phyloP scores from a whole-genome alignment of 2,797 vertebrate species.

The Hydrolagus colliei region DNA sequence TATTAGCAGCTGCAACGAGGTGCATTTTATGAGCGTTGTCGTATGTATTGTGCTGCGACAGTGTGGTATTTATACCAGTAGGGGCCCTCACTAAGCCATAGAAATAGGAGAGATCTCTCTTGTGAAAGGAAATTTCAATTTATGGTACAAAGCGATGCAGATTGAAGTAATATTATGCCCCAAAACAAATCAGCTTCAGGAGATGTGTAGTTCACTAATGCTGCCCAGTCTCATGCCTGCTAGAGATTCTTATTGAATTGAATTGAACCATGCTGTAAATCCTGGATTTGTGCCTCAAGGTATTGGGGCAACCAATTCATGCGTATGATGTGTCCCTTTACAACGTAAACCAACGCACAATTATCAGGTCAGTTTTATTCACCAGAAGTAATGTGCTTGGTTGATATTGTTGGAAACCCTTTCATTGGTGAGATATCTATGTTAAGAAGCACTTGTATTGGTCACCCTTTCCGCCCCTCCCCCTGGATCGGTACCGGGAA shows the following conservation, averaged over 20 bases:
- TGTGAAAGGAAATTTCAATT: not conserved
- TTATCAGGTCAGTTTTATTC: too few species aligned
- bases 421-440: too few species aligned
- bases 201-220: not conserved
- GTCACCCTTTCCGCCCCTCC: too few species aligned
- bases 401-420: too few species aligned
- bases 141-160: not conserved
- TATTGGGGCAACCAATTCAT: not conserved
- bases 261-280: not conserved
- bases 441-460: too few species aligned
- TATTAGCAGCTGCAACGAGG: too few species aligned
- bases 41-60: not conserved
- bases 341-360: not conserved
- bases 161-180: not conserved
- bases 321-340: not conserved
- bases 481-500: too few species aligned
- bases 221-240: not conserved
- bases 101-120: not conserved
- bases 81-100: constrained; percentile 11
- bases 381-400: too few species aligned
- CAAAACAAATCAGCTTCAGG: not conserved
- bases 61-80: constrained; percentile 12
- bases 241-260: not conserved
- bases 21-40: not conserved
- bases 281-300: not conserved